Evolutionary conservation across 1,140 invertebrate species (phyloP).

Genomic region (Scaptomyza graminum): DNA sequence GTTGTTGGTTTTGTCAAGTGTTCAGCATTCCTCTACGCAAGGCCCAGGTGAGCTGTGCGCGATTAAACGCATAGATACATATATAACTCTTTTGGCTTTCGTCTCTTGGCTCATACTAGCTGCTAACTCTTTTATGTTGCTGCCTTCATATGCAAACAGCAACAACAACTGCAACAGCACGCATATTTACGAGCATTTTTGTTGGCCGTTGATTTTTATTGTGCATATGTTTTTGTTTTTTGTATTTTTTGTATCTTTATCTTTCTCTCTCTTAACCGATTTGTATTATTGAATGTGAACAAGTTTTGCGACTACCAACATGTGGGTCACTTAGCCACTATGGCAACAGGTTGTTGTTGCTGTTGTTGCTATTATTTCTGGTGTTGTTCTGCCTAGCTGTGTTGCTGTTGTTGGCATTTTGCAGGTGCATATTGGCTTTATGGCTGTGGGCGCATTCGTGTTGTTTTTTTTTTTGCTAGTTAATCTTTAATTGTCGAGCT

Average conservation of each 20-base stretch:
- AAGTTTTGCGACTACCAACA: constrained; percentile 58
- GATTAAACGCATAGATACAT: constrained; percentile 40
- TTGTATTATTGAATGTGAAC: constrained; percentile 64
- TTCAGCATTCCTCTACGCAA: constrained; percentile 46
- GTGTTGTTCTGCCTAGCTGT: constrained; percentile 10
- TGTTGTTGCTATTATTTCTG: not conserved
- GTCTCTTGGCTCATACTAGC: constrained; percentile 10
- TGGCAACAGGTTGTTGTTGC: constrained; percentile 60
- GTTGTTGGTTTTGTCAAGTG: constrained; percentile 48
- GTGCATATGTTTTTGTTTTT: constrained; percentile 17
- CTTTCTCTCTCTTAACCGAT: constrained; percentile 43
- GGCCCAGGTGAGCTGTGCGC: constrained; percentile 31
- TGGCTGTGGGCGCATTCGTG: constrained; percentile 2
- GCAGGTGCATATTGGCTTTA: constrained; percentile 28
- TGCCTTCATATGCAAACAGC: constrained; percentile 41
- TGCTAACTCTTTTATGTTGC: constrained; percentile 19
- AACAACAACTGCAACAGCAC: constrained; percentile 20
- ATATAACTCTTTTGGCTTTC: not conserved
- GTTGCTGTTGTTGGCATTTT: constrained; percentile 30
- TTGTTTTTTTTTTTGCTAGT: not conserved
- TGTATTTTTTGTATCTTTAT: constrained; percentile 8
- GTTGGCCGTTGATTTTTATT: constrained; percentile 47
- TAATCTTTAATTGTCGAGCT: constrained; percentile 14
- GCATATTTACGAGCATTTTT: constrained; percentile 57
- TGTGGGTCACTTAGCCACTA: constrained; percentile 67